Conservation (phyloP, 2,888 invertebrate genomes). For the Trachelus stipa region DNA sequence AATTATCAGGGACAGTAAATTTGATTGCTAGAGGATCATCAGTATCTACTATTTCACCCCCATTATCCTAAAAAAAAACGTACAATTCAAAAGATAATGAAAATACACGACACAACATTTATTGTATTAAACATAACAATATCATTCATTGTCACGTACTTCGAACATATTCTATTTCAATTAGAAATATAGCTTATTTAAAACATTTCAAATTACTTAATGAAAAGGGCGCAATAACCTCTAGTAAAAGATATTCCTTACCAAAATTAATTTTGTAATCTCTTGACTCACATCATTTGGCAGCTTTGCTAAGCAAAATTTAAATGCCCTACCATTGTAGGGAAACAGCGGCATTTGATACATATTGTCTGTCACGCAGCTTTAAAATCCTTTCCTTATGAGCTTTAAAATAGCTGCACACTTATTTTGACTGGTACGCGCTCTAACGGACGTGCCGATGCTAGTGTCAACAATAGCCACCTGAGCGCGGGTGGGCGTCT, state of each 20-base stretch:
- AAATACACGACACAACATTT: too few species aligned
- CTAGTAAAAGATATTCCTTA: not conserved
- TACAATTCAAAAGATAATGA: not conserved
- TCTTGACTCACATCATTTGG: not conserved
- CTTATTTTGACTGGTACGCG: too few species aligned
- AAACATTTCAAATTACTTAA: not conserved
- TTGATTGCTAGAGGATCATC: not conserved
- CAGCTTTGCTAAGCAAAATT: not conserved
- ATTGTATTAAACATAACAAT: too few species aligned
- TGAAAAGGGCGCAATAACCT: not conserved
- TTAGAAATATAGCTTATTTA: not conserved
- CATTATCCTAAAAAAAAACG: not conserved
- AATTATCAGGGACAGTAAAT: not conserved
- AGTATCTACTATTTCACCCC: not conserved
- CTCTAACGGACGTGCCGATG: too few species aligned
- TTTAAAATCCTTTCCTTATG: too few species aligned
- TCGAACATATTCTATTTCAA: not conserved
- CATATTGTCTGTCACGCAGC: too few species aligned
- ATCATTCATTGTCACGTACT: too few species aligned
- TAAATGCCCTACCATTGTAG: not conserved
- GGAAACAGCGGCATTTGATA: not conserved
- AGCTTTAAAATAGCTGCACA: too few species aligned
- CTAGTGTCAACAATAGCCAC: too few species aligned
- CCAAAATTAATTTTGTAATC: not conserved
- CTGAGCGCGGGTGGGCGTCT: too few species aligned